phyloP scores from a whole-genome alignment of 2,113 vertebrate species.

The Tylochromis polylepis region DNA sequence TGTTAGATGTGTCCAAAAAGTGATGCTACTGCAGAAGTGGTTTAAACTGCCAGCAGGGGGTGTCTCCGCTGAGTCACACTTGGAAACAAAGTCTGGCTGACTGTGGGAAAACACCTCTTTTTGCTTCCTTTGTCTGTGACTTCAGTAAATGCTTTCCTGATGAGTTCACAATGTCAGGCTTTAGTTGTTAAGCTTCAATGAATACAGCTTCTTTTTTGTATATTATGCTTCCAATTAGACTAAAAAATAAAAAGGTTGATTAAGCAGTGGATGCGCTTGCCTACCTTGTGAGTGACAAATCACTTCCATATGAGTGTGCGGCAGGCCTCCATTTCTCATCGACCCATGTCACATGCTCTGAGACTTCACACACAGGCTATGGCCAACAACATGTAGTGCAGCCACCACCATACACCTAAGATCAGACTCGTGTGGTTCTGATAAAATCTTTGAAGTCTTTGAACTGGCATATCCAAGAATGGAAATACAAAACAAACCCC shows the following conservation, averaged over 20 bases:
- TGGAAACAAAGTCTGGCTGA: not conserved
- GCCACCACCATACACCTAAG: not conserved
- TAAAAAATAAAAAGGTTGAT: not conserved
- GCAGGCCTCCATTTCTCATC: not conserved
- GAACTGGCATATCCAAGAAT: not conserved
- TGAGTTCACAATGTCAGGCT: not conserved
- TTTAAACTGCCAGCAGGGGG: not conserved
- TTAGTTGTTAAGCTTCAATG: not conserved
- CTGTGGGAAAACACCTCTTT: not conserved
- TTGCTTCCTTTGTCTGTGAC: not conserved
- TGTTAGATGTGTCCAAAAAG: not conserved
- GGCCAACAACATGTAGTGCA: not conserved
- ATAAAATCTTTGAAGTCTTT: not conserved
- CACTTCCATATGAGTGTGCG: not conserved
- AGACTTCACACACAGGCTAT: not conserved
- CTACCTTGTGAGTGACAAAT: not conserved
- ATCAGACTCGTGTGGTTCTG: not conserved
- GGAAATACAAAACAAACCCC: not conserved
- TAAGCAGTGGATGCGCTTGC: not conserved
- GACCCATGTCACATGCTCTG: not conserved
- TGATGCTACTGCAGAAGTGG: not conserved
- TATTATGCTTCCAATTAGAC: not conserved
- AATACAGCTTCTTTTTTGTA: not conserved
- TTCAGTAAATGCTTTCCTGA: not conserved
- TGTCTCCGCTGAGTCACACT: not conserved